Percentiles rank a stretch among this genome's conserved stretches.
Evolutionary conservation across 1,140 invertebrate species (phyloP).

Genomic region (Pogonognathellus flavescens): DNA sequence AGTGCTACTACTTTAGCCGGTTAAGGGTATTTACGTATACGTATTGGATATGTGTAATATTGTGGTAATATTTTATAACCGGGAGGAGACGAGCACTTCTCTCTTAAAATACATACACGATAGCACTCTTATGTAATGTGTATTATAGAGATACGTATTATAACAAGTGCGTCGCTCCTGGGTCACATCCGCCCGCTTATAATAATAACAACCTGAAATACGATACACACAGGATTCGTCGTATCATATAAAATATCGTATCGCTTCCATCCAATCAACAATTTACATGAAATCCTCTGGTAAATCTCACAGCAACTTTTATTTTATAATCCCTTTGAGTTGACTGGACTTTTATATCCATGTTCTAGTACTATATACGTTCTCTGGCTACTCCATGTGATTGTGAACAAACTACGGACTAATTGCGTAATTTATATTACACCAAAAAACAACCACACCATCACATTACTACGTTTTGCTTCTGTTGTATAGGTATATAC

Average conservation of each 20-base stretch:
- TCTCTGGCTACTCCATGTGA: neutral
- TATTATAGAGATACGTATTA: too few relatives aligned
- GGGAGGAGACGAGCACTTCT: too few relatives aligned
- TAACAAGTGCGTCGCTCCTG: constrained; percentile 38
- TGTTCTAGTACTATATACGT: neutral
- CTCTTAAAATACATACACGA: too few relatives aligned
- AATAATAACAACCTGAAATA: constrained; percentile 44
- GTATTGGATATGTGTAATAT: too few relatives aligned
- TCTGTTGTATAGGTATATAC: too few relatives aligned
- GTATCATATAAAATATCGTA: constrained; percentile 10
- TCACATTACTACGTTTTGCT: too few relatives aligned
- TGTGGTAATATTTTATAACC: too few relatives aligned
- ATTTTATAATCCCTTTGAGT: constrained; percentile 39
- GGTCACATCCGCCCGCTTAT: constrained; percentile 40
- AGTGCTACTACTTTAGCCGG: too few relatives aligned
- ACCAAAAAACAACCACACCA: too few relatives aligned
- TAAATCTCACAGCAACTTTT: constrained; percentile 37
- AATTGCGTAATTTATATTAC: constrained; percentile 10
- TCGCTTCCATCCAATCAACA: constrained; percentile 35
- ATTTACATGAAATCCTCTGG: constrained; percentile 33
- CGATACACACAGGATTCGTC: constrained; percentile 19
- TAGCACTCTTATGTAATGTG: too few relatives aligned
- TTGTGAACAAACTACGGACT: constrained; percentile 19
- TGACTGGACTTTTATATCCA: neutral
- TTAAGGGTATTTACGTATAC: too few relatives aligned